Evolutionary conservation across 2,113 vertebrate genomes (phyloP), one percentile per base, ranked within the genome.

Genomic region (Platanista minor): DNA sequence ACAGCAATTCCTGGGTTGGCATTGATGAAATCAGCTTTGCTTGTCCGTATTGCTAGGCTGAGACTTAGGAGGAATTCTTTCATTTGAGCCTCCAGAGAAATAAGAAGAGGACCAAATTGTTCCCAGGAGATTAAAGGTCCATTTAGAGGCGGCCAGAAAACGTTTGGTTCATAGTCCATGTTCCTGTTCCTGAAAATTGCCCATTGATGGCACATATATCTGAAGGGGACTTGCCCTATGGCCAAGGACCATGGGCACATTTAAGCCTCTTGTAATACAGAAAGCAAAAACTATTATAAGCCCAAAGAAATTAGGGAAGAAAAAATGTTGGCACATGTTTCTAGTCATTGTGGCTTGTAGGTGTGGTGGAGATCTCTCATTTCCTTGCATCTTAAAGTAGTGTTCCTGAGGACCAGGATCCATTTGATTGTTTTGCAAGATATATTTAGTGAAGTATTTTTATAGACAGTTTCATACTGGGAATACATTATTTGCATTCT

Each of bases 361-460:
- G 52, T 5, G 83, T 29, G 12, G 29, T 6, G 8, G 52, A 64
- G 31, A 31, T 41, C 13, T 84, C 43, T 72, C 43, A 10, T 75
- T 61, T 87, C 21, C 64, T 64, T 67, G 43, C 17, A 61, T 90
- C 74, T 69, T 41, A 69, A 74, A 83, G 46, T 75, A 31, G 6
- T 46, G 36, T 86, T 96, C 72, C 62, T 93, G 78, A 39, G 59
- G 46, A 90, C 31, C 5, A 15, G 74, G 84, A 91, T 91, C 43
- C 85, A 87, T 54, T 80, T 90, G 88, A 59, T 33, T 57, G n/a
- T 94, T 86, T 97, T 87, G n/a, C n/a, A 94, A 87, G 80, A 93
- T 97, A 95, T 97, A 74, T 95, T 95, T 86, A 98, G 96, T 25
- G 41, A 85, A 3, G 67, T 95, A 94, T 71, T 84, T 97, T 97